Evolutionary conservation across 2,113 vertebrate genomes (phyloP).

Genomic region (Aepyceros melampus): DNA sequence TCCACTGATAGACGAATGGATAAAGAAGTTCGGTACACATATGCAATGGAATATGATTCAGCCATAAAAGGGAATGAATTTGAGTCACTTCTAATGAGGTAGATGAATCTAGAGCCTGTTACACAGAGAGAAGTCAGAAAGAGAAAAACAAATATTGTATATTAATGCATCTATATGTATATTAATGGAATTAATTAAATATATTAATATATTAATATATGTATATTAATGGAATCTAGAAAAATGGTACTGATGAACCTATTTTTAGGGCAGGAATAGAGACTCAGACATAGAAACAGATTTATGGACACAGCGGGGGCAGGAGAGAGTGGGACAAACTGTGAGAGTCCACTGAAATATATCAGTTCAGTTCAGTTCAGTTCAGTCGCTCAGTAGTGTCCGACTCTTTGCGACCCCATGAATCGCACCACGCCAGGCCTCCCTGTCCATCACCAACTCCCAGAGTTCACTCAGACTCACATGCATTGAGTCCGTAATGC

Average conservation of each 20-base stretch:
- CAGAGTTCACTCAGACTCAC: too few species aligned
- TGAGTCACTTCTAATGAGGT: not conserved
- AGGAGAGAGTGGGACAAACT: not conserved
- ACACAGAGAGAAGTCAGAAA: not conserved
- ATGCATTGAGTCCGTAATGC: too few species aligned
- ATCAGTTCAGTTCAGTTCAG: too few species aligned
- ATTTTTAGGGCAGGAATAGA: not conserved
- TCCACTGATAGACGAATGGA: not conserved
- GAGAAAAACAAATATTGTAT: not conserved
- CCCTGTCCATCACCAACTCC: too few species aligned
- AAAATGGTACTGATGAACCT: not conserved
- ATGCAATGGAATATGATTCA: not conserved
- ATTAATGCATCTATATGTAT: not conserved
- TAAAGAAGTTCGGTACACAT: not conserved
- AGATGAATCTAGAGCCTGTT: not conserved
- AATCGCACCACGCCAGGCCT: too few species aligned
- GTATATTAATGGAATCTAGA: not conserved
- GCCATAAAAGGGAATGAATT: not conserved
- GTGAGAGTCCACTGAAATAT: not conserved
- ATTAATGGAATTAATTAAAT: too few species aligned
- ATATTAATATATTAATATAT: too few species aligned
- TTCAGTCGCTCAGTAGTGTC: too few species aligned
- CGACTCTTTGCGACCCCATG: too few species aligned
- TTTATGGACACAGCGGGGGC: not conserved
- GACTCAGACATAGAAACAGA: not conserved